Percentiles rank a stretch among this genome's conserved stretches.
Conservation (phyloP, 1,140 invertebrate genomes). For the Acromyrmex echinatior region DNA sequence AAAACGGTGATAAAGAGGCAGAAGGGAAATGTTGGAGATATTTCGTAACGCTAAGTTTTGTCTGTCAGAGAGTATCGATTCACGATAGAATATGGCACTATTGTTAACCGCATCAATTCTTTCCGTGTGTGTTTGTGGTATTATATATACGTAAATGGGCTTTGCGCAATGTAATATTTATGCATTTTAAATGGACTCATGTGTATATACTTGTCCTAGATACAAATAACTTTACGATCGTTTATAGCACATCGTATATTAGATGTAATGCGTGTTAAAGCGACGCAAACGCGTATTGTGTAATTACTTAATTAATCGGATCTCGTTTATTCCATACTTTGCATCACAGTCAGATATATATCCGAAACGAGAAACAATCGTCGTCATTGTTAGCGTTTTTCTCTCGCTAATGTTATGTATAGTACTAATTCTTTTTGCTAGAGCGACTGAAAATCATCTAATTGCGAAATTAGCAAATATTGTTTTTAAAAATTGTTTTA, state of each 20-base stretch:
- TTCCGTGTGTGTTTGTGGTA: not conserved
- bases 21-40: not conserved
- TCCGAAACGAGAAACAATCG: not conserved
- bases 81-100: not conserved
- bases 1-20: not conserved
- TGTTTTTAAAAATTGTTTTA: not conserved
- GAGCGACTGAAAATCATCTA: not conserved
- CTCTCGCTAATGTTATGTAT: not conserved
- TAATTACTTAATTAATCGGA: constrained; percentile 10
- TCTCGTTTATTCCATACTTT: not conserved
- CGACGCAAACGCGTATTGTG: not conserved
- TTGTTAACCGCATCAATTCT: constrained; percentile 45
- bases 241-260: not conserved
- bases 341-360: not conserved
- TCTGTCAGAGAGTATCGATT: not conserved
- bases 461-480: constrained; percentile 1
- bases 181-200: constrained; percentile 3
- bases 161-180: constrained; percentile 55
- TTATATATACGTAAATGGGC: constrained; percentile 37
- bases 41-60: not conserved
- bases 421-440: not conserved
- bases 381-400: not conserved
- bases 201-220: constrained; percentile 24
- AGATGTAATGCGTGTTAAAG: constrained; percentile 31
- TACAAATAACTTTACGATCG: constrained; percentile 16